Conservation (phyloP, 1,140 invertebrate genomes). For the Anoplolepis gracilipes region DNA sequence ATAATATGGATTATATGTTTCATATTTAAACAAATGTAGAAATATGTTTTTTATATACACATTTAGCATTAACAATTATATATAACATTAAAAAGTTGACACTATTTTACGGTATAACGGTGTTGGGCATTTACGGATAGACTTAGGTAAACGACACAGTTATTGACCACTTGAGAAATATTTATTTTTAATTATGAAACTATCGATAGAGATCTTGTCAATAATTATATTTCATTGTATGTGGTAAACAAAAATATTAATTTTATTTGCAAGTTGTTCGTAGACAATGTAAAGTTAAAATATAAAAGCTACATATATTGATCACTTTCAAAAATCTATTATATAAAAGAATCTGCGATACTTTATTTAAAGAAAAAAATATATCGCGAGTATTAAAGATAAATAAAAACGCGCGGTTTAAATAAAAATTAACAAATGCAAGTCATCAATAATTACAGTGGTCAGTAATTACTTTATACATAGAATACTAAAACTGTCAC, state of each 20-base stretch:
- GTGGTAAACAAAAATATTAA: neutral
- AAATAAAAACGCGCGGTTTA: neutral
- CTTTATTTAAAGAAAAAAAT: neutral
- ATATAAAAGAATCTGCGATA: neutral
- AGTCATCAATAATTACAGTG: conserved; percentile 44
- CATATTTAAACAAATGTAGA: no score
- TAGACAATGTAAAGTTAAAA: neutral
- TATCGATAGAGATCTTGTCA: neutral
- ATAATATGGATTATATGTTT: no score
- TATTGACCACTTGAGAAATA: conserved; percentile 25
- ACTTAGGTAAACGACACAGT: conserved; percentile 21
- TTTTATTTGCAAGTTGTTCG: neutral
- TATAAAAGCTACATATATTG: conserved; percentile 9
- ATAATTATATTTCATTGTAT: neutral
- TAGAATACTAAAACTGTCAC: conserved; percentile 55
- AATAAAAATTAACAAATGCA: conserved; percentile 12
- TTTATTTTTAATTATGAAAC: neutral
- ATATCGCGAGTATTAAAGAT: neutral
- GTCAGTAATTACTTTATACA: conserved; percentile 11
- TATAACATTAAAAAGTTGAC: no score
- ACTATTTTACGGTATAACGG: conserved; percentile 27
- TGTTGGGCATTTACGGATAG: conserved; percentile 42
- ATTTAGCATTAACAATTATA: no score
- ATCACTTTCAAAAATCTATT: neutral
- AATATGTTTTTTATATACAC: no score